These are phyloP conservation scores for Cassiopea xamachana DNA, from an alignment of 30 jellyfish, hydroid and myxozoan genomes.

Conservation along the genomic window DNA sequence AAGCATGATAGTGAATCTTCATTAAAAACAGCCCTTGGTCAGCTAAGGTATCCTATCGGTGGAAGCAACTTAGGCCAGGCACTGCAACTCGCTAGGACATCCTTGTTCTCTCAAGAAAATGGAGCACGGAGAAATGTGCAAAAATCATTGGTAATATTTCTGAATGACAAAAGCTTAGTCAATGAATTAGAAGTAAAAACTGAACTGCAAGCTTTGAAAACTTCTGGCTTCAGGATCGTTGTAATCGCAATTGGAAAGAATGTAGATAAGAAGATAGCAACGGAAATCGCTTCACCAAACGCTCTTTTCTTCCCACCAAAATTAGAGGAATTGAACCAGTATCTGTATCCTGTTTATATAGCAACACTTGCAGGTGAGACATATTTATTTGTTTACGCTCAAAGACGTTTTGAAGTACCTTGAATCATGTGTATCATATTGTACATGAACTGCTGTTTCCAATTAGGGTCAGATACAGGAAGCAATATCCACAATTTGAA, in stretches of 20 bases:
- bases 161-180: conserved; percentile 43
- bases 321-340: conserved; percentile 65
- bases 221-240: conserved; percentile 74
- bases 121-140: conserved; percentile 87
- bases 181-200: conserved; percentile 51
- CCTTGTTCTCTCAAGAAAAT: conserved; percentile 87
- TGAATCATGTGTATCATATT: no score
- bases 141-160: conserved; percentile 77
- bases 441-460: no score
- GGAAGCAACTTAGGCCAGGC: conserved; percentile 71
- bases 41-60: conserved; percentile 12
- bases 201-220: conserved; percentile 87
- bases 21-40: conserved; percentile 26
- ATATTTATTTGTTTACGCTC: no score
- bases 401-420: no score
- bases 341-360: conserved; percentile 71
- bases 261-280: conserved; percentile 21
- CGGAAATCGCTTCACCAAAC: conserved; percentile 56
- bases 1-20: conserved; percentile 18
- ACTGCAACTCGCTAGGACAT: conserved; percentile 88
- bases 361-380: conserved; percentile 80
- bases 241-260: conserved; percentile 75
- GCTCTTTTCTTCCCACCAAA: conserved; percentile 81
- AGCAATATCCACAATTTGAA: no score
- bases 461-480: no score